Percentiles rank a stretch among this genome's conserved stretches.
phyloP scores from a whole-genome alignment of 2,888 invertebrate species.

The Therioaphis trifolii region DNA sequence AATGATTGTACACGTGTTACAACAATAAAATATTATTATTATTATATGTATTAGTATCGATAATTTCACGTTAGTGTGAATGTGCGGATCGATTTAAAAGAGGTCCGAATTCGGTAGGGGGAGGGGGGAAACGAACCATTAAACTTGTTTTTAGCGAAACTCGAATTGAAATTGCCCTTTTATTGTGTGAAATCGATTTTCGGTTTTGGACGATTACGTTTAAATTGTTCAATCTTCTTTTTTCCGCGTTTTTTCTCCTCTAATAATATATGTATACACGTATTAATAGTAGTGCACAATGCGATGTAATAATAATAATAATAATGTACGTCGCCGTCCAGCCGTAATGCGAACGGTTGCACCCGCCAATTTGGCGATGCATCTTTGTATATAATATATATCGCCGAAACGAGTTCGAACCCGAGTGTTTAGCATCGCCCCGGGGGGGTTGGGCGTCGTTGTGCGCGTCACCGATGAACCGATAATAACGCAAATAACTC shows the following conservation, averaged over 20 bases:
- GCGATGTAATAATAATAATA: slow-evolving; percentile 17
- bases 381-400: slow-evolving; percentile 26
- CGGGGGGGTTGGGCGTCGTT: slow-evolving; percentile 4
- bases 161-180: slow-evolving; percentile 27
- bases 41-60: background rate
- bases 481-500: slow-evolving; percentile 57
- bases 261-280: background rate
- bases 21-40: background rate
- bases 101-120: background rate
- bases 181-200: slow-evolving; percentile 51
- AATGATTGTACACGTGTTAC: background rate
- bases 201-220: slow-evolving; percentile 37
- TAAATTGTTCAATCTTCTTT: slow-evolving; percentile 28
- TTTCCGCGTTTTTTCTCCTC: background rate
- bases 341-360: slow-evolving; percentile 36
- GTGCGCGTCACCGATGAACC: slow-evolving; percentile 42
- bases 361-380: slow-evolving; percentile 50
- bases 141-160: background rate
- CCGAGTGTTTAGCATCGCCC: slow-evolving; percentile 45
- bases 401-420: slow-evolving; percentile 37
- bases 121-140: background rate
- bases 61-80: background rate
- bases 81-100: background rate
- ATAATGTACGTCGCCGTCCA: background rate
- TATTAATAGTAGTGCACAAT: no score